phyloP scores from a whole-genome alignment of 2,113 vertebrate species.

The Chiloscyllium plagiosum region DNA sequence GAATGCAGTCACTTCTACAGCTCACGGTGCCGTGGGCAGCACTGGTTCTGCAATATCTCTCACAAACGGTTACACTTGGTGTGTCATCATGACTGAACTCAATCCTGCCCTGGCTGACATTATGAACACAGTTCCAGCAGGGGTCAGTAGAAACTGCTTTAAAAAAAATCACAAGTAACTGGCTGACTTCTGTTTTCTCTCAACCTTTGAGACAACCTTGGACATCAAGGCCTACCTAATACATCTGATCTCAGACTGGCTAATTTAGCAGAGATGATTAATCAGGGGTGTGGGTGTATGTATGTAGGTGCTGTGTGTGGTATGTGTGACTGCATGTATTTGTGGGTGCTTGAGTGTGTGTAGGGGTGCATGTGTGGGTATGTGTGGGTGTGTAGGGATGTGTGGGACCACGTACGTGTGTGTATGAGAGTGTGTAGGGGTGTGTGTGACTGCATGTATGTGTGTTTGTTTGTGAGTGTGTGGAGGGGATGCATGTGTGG shows the following conservation, averaged over 20 bases:
- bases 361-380: too few species aligned
- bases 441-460: too few species aligned
- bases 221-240: background rate
- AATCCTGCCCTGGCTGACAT: background rate
- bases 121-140: background rate
- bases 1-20: background rate
- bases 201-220: background rate
- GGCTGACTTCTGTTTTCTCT: background rate
- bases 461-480: too few species aligned
- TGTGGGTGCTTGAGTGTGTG: too few species aligned
- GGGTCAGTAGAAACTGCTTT: background rate
- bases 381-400: too few species aligned
- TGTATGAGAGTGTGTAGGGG: too few species aligned
- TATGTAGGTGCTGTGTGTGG: too few species aligned
- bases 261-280: background rate
- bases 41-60: background rate
- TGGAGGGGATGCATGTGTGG: too few species aligned
- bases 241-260: background rate
- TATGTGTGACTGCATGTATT: too few species aligned
- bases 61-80: background rate
- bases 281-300: background rate
- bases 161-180: background rate
- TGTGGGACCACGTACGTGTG: too few species aligned
- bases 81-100: background rate
- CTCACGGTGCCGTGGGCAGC: background rate